Percentiles rank a stretch among this genome's conserved stretches.
phyloP scores from a whole-genome alignment of 1,140 invertebrate species.

The Oryzaephilus surinamensis region DNA sequence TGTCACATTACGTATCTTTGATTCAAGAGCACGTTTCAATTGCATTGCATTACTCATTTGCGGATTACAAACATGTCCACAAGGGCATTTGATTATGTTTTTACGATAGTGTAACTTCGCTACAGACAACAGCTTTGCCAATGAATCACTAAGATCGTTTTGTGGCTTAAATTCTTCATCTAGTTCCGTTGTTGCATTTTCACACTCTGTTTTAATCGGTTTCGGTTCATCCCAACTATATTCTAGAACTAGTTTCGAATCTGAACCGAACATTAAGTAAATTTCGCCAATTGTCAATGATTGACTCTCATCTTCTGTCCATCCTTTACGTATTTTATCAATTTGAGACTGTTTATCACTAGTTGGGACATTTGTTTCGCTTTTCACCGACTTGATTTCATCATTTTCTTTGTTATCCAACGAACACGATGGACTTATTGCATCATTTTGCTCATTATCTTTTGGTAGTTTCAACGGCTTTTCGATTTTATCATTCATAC shows the following conservation, averaged over 20 bases:
- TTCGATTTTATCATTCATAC: conserved; percentile 3
- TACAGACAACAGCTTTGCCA: conserved; percentile 51
- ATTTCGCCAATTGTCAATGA: conserved; percentile 78
- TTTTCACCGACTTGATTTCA: conserved; percentile 8
- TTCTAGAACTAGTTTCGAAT: conserved; percentile 68
- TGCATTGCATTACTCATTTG: conserved; percentile 21
- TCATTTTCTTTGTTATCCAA: conserved; percentile 8
- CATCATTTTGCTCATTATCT: conserved; percentile 5
- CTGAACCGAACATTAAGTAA: conserved; percentile 79
- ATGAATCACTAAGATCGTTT: conserved; percentile 28
- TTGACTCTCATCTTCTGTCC: conserved; percentile 63
- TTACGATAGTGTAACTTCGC: conserved; percentile 41
- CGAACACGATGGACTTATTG: neutral
- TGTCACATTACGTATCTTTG: neutral
- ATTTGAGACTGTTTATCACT: no score
- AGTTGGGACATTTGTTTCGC: conserved; percentile 10
- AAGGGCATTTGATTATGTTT: conserved; percentile 33
- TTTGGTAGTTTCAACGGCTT: conserved; percentile 15
- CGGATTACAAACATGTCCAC: conserved; percentile 43
- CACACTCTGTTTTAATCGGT: conserved; percentile 28
- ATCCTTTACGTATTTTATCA: conserved; percentile 59
- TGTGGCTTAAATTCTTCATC: conserved; percentile 13
- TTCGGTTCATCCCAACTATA: conserved; percentile 62
- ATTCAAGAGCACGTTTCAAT: conserved; percentile 1
- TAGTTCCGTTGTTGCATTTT: conserved; percentile 19